Evolutionary conservation across 2,113 vertebrate genomes (phyloP).

Genomic region (Dipodomys spectabilis): DNA sequence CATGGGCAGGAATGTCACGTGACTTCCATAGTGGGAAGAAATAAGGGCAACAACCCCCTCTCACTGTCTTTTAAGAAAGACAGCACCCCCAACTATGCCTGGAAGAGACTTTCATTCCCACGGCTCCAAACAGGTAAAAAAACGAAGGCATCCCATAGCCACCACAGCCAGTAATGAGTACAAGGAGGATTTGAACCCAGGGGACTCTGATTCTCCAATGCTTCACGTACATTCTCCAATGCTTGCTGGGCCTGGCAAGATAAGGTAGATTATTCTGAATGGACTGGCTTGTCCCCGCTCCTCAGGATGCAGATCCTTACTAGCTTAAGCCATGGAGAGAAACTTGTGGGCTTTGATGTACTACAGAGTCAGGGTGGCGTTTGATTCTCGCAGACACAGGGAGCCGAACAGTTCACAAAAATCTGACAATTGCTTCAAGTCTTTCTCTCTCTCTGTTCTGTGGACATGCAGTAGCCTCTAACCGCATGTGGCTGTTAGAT

Average conservation of each 20-base stretch:
- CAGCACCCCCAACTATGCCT: too few species aligned
- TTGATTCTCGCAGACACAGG: neutral
- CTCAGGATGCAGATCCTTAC: neutral
- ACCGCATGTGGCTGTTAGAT: neutral
- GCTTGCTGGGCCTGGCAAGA: neutral
- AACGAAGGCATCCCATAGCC: neutral
- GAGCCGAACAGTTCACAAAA: neutral
- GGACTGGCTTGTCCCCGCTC: neutral
- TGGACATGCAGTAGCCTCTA: neutral
- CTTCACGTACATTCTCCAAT: accelerated
- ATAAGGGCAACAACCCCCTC: neutral
- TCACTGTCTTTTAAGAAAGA: neutral
- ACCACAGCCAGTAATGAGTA: too few species aligned
- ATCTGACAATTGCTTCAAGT: neutral
- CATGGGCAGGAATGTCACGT: too few species aligned
- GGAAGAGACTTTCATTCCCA: too few species aligned
- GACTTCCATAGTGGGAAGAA: neutral
- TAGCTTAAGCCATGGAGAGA: neutral
- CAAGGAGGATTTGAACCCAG: neutral
- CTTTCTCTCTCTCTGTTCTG: neutral
- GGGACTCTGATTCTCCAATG: neutral
- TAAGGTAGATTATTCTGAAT: neutral
- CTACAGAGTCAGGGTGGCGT: neutral
- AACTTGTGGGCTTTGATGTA: neutral
- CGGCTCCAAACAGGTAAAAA: neutral